Conservation (phyloP, 2,888 invertebrate genomes). For the Rhopalosiphum nymphaeae region DNA sequence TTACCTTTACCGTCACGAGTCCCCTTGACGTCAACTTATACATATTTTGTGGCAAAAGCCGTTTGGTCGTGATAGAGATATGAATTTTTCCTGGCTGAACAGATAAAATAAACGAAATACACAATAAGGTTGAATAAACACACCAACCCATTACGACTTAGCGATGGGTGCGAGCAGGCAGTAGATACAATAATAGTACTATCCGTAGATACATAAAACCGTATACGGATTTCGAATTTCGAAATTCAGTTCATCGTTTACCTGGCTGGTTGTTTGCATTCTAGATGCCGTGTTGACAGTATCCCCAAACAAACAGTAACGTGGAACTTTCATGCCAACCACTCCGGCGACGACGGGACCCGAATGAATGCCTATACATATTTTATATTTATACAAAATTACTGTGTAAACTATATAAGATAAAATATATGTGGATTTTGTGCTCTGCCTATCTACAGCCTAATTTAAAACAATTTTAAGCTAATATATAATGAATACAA, state of each 20-base stretch:
- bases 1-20: slow-evolving; percentile 83
- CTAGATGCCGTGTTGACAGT: slow-evolving; percentile 92
- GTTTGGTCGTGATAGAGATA: slow-evolving; percentile 80
- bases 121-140: not conserved
- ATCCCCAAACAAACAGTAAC: slow-evolving; percentile 92
- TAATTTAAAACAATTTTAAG: not conserved
- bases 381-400: slow-evolving; percentile 55
- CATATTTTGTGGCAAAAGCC: slow-evolving; percentile 76
- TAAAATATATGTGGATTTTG: not conserved
- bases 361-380: slow-evolving; percentile 80
- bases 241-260: slow-evolving; percentile 68
- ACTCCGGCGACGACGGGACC: slow-evolving; percentile 91
- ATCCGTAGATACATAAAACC: not conserved
- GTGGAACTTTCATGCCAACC: slow-evolving; percentile 85
- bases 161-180: not conserved
- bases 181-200: not conserved
- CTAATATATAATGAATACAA: not conserved
- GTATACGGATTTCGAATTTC: slow-evolving; percentile 66
- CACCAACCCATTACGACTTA: slow-evolving; percentile 59
- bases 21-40: slow-evolving; percentile 82
- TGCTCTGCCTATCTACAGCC: not conserved
- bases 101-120: slow-evolving; percentile 70
- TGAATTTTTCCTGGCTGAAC: slow-evolving; percentile 80
- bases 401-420: not conserved
- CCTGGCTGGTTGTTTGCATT: slow-evolving; percentile 82